Percentiles rank a stretch among this genome's conserved stretches.
phyloP scores from a whole-genome alignment of 1,140 invertebrate species.

The Bathynomus jamesi region DNA sequence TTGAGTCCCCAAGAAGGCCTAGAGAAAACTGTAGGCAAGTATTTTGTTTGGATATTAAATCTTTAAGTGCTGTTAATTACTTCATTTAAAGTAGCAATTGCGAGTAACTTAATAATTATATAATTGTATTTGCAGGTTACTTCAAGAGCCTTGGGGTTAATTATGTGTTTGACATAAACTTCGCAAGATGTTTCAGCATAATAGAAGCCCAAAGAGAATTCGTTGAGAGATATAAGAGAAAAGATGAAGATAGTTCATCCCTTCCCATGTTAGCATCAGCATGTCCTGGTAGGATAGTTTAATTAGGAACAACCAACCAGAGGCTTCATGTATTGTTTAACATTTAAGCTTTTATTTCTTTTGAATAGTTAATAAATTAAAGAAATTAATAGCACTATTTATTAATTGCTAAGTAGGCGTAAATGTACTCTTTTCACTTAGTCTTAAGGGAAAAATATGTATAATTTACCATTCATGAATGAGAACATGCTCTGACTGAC shows the following conservation, averaged over 20 bases:
- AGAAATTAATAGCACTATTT: too few species aligned
- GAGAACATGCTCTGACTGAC: too few species aligned
- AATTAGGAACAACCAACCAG: too few species aligned
- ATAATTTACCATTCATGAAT: too few species aligned
- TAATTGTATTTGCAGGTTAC: conserved; percentile 48
- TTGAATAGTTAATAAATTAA: too few species aligned
- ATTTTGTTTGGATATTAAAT: neutral
- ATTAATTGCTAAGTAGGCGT: too few species aligned
- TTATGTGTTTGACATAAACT: conserved; percentile 75
- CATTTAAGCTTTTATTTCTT: too few species aligned
- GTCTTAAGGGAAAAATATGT: too few species aligned
- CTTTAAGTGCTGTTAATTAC: too few species aligned
- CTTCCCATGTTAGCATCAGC: conserved; percentile 85
- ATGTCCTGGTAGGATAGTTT: conserved; percentile 46
- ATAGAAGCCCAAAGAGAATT: conserved; percentile 83
- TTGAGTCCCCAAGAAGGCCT: conserved; percentile 54
- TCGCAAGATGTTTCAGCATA: conserved; percentile 79
- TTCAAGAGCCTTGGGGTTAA: conserved; percentile 72
- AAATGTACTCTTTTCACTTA: too few species aligned
- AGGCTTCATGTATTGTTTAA: too few species aligned
- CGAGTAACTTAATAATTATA: neutral
- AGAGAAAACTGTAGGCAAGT: conserved; percentile 56
- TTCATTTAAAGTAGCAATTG: too few species aligned
- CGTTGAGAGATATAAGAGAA: conserved; percentile 57
- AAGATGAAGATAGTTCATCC: conserved; percentile 45